These are phyloP conservation scores for Porites lobata DNA, from an alignment of 92 coral and sea anemone species.

Conservation along the genomic window DNA sequence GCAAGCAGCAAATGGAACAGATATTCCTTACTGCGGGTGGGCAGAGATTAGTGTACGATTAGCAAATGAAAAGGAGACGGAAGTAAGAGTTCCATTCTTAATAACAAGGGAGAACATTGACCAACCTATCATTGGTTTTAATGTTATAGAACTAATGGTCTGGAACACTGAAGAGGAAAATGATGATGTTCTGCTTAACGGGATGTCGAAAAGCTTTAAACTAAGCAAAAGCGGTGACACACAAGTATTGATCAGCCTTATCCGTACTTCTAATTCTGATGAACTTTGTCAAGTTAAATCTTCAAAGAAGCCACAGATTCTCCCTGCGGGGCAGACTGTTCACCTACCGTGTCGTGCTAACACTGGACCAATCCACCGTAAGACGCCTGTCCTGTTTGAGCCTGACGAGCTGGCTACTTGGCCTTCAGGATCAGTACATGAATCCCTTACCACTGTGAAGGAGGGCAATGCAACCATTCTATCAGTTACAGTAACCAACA, in stretches of 20 bases:
- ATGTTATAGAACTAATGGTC: constrained; percentile 75
- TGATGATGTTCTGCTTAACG: constrained; percentile 39
- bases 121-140: constrained; percentile 79
- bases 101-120: constrained; percentile 72
- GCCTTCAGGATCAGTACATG: constrained; percentile 43
- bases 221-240: too few relatives aligned
- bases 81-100: constrained; percentile 70
- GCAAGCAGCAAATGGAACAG: constrained; percentile 83
- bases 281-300: constrained; percentile 22
- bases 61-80: constrained; percentile 39
- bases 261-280: constrained; percentile 23
- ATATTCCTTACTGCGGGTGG: constrained; percentile 80
- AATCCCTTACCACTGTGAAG: constrained; percentile 42
- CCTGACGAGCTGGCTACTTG: constrained; percentile 51
- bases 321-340: constrained; percentile 13
- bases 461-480: constrained; percentile 45
- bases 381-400: constrained; percentile 31
- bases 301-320: constrained; percentile 10
- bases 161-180: constrained; percentile 32
- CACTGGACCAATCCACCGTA: background rate
- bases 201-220: constrained; percentile 49
- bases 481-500: constrained; percentile 32
- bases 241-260: constrained; percentile 1
- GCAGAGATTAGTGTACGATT: constrained; percentile 66
- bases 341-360: too few relatives aligned